These are phyloP conservation scores for Nemotelus nigrinus DNA, from an alignment of 2,888 invertebrate genomes.

Conservation along the genomic window DNA sequence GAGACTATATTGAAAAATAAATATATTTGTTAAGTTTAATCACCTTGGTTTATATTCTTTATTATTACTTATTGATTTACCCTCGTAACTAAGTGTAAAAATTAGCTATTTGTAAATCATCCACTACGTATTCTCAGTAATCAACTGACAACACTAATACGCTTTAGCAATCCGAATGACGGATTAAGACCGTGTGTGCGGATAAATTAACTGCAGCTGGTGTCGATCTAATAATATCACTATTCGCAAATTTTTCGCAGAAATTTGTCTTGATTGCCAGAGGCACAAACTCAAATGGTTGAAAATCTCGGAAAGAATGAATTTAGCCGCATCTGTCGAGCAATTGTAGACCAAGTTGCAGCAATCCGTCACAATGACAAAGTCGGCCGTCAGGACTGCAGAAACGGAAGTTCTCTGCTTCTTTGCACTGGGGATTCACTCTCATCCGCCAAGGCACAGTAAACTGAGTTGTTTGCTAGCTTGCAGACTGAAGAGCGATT, in stretches of 20 bases:
- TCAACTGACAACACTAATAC: not conserved
- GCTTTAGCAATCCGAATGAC: slow-evolving; percentile 2
- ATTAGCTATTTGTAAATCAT: too few species aligned
- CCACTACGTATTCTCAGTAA: too few species aligned
- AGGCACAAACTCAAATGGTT: not conserved
- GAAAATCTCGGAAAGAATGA: slow-evolving; percentile 24
- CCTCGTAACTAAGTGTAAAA: too few species aligned
- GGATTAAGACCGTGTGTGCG: slow-evolving; percentile 32
- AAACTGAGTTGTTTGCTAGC: not conserved
- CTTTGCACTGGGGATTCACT: too few species aligned
- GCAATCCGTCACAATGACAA: slow-evolving; percentile 10
- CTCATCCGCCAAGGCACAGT: not conserved
- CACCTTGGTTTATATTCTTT: too few species aligned
- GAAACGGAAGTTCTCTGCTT: slow-evolving; percentile 18
- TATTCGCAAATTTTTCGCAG: slow-evolving; percentile 30
- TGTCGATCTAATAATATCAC: slow-evolving; percentile 38
- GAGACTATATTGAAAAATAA: too few species aligned
- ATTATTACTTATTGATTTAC: too few species aligned
- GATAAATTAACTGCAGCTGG: slow-evolving; percentile 46
- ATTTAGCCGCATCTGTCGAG: slow-evolving; percentile 5
- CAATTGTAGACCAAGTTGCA: slow-evolving; percentile 20
- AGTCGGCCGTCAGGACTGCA: not conserved
- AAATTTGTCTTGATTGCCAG: slow-evolving; percentile 23
- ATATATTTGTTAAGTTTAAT: too few species aligned
- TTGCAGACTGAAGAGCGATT: not conserved